phyloP scores from a whole-genome alignment of 2,113 vertebrate species.

The Parus major region DNA sequence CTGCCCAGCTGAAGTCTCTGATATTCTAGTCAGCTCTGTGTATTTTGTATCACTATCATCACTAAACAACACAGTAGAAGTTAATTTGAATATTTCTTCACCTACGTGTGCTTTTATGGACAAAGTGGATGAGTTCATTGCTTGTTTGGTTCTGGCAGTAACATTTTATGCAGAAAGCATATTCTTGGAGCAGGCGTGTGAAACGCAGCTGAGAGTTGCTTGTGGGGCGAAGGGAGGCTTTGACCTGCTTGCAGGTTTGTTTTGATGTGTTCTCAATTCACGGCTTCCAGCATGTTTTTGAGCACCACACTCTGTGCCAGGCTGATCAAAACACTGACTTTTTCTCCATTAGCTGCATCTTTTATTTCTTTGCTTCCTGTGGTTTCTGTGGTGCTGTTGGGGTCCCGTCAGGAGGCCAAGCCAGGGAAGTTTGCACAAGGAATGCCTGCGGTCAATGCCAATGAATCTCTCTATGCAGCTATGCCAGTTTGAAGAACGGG shows the following conservation, averaged over 20 bases:
- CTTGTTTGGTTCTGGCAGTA: background rate
- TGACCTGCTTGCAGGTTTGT: background rate
- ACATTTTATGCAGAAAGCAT: background rate
- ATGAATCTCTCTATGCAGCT: background rate
- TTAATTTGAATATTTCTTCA: background rate
- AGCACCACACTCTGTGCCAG: background rate
- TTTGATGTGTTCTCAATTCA: background rate
- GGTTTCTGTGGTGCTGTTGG: background rate
- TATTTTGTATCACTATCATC: background rate
- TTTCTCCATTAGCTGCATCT: background rate
- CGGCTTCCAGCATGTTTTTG: background rate
- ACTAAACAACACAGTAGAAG: background rate
- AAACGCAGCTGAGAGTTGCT: background rate
- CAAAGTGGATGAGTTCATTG: background rate
- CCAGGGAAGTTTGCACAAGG: background rate
- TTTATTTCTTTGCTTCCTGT: background rate
- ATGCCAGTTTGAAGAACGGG: background rate
- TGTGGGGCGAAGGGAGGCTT: fast-evolving
- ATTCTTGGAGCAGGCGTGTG: background rate
- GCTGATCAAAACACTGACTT: background rate
- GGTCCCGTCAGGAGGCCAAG: background rate
- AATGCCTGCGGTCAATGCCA: background rate
- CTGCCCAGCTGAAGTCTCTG: background rate
- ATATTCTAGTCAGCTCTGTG: background rate
- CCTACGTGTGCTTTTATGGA: background rate